A percentile compares a stretch with the other conserved stretches of the same genome.
Evolutionary conservation across 2,888 invertebrate species (phyloP).

Genomic region (Dione vanillae): DNA sequence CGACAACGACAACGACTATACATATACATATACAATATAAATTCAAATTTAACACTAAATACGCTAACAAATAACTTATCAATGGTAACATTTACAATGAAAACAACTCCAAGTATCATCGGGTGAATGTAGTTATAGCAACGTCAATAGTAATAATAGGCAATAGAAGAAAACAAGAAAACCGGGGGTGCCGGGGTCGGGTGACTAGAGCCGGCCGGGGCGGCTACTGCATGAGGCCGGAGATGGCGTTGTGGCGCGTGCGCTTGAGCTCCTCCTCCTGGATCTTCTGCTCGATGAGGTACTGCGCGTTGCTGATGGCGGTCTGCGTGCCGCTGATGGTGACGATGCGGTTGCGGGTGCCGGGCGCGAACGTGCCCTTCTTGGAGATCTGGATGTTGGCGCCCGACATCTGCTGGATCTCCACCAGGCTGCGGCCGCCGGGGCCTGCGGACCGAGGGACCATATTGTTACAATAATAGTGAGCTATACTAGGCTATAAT

Average conservation of each 20-base stretch:
- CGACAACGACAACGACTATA: slow-evolving; percentile 44
- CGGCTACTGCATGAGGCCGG: slow-evolving; percentile 87
- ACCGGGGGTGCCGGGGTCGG: slow-evolving; percentile 41
- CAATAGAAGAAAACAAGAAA: slow-evolving; percentile 67
- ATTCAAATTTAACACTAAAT: slow-evolving; percentile 45
- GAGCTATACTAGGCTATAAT: too few relatives aligned
- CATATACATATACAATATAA: slow-evolving; percentile 29
- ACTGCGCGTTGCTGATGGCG: slow-evolving; percentile 96
- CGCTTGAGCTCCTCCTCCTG: slow-evolving; percentile 97
- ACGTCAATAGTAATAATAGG: slow-evolving; percentile 37
- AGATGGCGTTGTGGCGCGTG: slow-evolving; percentile 93
- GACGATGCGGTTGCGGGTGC: slow-evolving; percentile 98
- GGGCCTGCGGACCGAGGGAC: slow-evolving; percentile 84
- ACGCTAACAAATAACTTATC: slow-evolving; percentile 76
- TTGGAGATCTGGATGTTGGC: slow-evolving; percentile 99
- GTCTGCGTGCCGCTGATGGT: slow-evolving; percentile 95
- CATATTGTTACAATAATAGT: too few relatives aligned
- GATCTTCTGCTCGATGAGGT: slow-evolving; percentile 98
- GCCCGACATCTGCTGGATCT: slow-evolving; percentile 98
- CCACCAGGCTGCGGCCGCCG: slow-evolving; percentile 97
- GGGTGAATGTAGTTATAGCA: slow-evolving; percentile 8
- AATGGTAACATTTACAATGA: slow-evolving; percentile 84
- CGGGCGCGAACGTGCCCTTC: slow-evolving; percentile 98
- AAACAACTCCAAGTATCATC: slow-evolving; percentile 54
- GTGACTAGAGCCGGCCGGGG: slow-evolving; percentile 53